Evolutionary conservation across 2,888 invertebrate genomes (phyloP).

Genomic region (Stratiomys singularior): DNA sequence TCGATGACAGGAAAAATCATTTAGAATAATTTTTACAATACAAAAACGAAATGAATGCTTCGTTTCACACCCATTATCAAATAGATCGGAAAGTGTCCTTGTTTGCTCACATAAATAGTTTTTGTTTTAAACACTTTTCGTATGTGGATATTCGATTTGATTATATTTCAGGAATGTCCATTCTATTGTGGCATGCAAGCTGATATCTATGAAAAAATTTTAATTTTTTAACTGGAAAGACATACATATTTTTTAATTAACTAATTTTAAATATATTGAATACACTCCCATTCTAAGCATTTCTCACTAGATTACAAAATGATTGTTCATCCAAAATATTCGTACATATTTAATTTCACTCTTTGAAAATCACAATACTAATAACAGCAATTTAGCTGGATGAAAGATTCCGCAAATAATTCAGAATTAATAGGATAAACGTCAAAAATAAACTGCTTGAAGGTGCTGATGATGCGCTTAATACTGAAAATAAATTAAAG

Average conservation of each 20-base stretch:
- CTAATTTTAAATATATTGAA: neutral
- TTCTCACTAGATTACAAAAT: conserved; percentile 32
- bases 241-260: conserved; percentile 3
- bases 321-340: conserved; percentile 49
- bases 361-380: neutral
- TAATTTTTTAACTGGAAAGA: neutral
- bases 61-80: no score
- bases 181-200: no score
- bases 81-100: no score
- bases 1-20: no score
- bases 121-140: no score
- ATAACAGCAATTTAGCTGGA: conserved; percentile 38
- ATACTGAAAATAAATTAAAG: conserved; percentile 51
- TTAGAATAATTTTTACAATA: no score
- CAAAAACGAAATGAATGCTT: no score
- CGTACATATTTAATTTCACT: neutral
- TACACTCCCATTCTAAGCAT: neutral
- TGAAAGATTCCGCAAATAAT: conserved; percentile 39
- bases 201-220: neutral
- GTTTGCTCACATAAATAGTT: no score
- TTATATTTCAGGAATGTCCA: no score
- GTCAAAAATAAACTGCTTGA: conserved; percentile 46
- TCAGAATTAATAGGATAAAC: conserved; percentile 40
- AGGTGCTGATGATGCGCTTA: conserved; percentile 53
- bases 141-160: no score